These are phyloP conservation scores for Portunus trituberculatus DNA, from an alignment of 1,140 invertebrate genomes.

Conservation along the genomic window DNA sequence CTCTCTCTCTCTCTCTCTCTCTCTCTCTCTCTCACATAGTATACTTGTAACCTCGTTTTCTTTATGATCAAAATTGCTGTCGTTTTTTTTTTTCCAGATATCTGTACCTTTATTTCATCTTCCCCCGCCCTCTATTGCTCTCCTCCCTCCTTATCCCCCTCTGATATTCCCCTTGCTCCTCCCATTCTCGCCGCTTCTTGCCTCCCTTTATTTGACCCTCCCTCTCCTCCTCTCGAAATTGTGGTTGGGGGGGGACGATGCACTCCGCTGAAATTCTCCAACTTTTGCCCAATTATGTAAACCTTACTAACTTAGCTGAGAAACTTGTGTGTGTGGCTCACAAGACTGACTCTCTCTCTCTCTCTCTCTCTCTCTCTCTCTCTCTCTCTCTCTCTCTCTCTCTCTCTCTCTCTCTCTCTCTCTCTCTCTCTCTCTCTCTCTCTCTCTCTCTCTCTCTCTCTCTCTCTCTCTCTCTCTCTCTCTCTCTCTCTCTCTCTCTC, in stretches of 20 bases:
- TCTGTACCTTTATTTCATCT: too few relatives aligned
- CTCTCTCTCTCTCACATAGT: background rate
- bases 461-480: background rate
- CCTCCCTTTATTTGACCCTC: background rate
- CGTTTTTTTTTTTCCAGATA: background rate
- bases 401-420: conserved; percentile 15
- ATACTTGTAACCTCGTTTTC: background rate
- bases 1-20: background rate
- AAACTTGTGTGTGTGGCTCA: conserved; percentile 6
- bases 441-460: background rate
- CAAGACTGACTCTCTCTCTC: conserved; percentile 10
- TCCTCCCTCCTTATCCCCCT: background rate
- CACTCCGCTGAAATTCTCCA: conserved; percentile 9
- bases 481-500: background rate
- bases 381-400: conserved; percentile 1
- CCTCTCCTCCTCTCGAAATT: background rate
- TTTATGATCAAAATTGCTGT: conserved; percentile 5
- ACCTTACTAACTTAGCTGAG: background rate
- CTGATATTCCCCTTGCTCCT: background rate
- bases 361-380: conserved; percentile 20
- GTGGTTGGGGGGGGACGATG: background rate
- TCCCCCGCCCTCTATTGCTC: too few relatives aligned
- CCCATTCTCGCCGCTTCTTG: background rate
- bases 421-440: background rate
- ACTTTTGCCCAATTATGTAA: conserved; percentile 23